Evolutionary conservation across 2,888 invertebrate species (phyloP), one percentile per base, ranked within the genome.

Genomic region (Pristionchus mayeri): DNA sequence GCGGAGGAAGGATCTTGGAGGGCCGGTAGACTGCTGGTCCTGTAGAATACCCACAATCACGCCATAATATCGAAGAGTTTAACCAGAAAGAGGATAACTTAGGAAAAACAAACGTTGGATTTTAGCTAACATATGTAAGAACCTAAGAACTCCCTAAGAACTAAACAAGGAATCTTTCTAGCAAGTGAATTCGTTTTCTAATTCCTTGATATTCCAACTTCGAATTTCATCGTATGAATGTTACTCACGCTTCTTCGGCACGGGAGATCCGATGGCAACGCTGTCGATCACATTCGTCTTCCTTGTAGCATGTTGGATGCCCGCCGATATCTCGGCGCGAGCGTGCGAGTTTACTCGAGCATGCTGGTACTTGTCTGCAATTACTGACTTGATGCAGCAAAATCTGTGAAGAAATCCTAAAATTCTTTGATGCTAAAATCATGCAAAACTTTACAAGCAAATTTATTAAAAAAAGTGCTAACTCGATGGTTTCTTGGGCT

Each of bases 191-290:
- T n/a, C n/a, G n/a, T n/a, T n/a, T n/a, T n/a, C n/a, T n/a, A n/a
- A n/a, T n/a, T n/a, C n/a, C n/a, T n/a, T n/a, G n/a, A n/a, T n/a
- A n/a, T n/a, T n/a, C n/a, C n/a, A n/a, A n/a, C n/a, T n/a, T n/a
- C n/a, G n/a, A n/a, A n/a, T n/a, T n/a, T n/a, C n/a, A n/a, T n/a
- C n/a, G n/a, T n/a, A n/a, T n/a, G n/a, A n/a, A n/a, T n/a, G n/a
- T 13, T 44, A 0, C 63, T 63, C 21, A 63, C 71, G n/a, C 24
- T 40, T 6, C 40, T 3, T 30, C 24, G 11, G 57, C 24, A 54
- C 16, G 2, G 80, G 57, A 13, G 80, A 54, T 40, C 57, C 57
- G 18, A 78, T 78, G 34, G 78, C 78, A 6, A 52, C n/a, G n/a
- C 78, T 78, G 21, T 78, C 78, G 30, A 78, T 52, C 0, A 78